Percentiles rank a stretch among this genome's conserved stretches.
These are phyloP conservation scores for Noctua fimbriata DNA, from an alignment of 2,888 invertebrate species.

Conservation along the genomic window DNA sequence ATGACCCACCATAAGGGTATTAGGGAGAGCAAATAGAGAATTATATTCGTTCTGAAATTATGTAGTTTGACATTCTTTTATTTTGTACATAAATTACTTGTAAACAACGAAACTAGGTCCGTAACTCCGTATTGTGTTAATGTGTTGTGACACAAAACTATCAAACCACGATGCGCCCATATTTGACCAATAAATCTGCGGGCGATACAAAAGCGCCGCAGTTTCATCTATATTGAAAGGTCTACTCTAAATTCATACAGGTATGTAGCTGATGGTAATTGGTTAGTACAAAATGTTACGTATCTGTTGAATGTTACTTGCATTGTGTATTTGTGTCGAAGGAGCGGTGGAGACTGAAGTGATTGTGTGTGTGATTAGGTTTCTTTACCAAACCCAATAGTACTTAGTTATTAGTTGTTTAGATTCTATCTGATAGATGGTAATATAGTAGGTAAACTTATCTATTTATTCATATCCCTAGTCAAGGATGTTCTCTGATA, in stretches of 20 bases:
- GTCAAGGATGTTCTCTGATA: background rate
- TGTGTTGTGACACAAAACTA: slow-evolving; percentile 1
- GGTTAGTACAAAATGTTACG: background rate
- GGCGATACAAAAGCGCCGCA: background rate
- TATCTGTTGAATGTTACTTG: background rate
- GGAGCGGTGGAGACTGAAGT: background rate
- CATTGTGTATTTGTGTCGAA: background rate
- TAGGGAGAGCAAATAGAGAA: background rate
- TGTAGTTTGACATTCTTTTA: background rate
- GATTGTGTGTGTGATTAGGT: no score
- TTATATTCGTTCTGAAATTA: background rate
- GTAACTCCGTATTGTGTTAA: background rate
- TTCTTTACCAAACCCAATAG: no score
- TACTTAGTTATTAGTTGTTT: no score
- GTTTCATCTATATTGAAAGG: background rate
- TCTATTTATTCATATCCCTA: background rate
- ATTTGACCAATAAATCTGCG: slow-evolving; percentile 14
- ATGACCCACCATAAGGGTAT: background rate
- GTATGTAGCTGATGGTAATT: background rate
- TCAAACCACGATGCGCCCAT: background rate
- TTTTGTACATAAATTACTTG: background rate
- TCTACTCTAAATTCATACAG: background rate
- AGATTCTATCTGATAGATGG: no score
- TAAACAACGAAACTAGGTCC: background rate
- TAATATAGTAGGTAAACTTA: background rate